These are phyloP conservation scores for Hydrolagus colliei DNA, from an alignment of 2,797 vertebrate genomes.

Conservation along the genomic window DNA sequence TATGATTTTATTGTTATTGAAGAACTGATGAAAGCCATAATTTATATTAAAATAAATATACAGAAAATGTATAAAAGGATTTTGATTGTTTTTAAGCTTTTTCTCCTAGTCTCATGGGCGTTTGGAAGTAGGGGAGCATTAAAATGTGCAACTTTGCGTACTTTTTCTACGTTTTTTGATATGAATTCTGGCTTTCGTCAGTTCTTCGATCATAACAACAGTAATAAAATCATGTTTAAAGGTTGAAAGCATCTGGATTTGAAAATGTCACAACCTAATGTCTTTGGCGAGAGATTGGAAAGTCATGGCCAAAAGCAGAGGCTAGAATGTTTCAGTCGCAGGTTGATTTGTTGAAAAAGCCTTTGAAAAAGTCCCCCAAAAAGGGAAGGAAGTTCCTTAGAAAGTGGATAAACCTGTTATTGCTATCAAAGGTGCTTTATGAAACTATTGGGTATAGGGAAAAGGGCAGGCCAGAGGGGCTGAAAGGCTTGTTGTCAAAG, in stretches of 20 bases:
- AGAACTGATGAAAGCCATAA: conserved; percentile 14
- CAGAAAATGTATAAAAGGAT: background rate
- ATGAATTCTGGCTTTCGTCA: conserved; percentile 1
- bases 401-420: background rate
- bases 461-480: no score
- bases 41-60: background rate
- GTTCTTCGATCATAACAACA: conserved; percentile 4
- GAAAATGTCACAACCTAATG: conserved; percentile 18
- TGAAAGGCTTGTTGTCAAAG: no score
- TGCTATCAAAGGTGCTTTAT: no score
- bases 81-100: background rate
- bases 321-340: background rate
- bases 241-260: background rate
- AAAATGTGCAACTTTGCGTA: no score
- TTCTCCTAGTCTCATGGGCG: background rate
- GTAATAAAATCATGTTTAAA: background rate
- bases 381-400: no score
- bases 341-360: background rate
- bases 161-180: background rate
- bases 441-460: no score
- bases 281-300: background rate
- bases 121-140: background rate
- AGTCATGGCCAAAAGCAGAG: background rate
- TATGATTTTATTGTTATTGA: background rate
- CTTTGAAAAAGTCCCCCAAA: background rate